Evolutionary conservation across 2,797 vertebrate species (phyloP), one percentile per base, ranked within the genome.

Genomic region (Natrix natrix): DNA sequence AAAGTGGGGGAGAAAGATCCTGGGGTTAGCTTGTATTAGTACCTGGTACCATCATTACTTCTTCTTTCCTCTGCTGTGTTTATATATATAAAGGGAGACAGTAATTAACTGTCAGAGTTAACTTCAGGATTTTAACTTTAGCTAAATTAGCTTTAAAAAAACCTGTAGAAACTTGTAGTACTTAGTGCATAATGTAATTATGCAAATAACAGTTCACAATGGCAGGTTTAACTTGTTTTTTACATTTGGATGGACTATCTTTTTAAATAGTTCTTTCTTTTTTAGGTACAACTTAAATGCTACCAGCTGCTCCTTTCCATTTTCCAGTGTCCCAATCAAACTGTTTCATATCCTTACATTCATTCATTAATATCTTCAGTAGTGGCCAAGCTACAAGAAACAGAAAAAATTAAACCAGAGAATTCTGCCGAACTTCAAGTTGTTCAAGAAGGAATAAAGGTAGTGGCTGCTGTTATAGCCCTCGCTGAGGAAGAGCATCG

Each of bases 231-330:
- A 88, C 22, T 48, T 59, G 14, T 69, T 93, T 59, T 61, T 78
- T 97, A 95, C 96, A 94, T 95, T 87, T 94, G 78, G 43, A 48
- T 48, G 10, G 20, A 83, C 20, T 83, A 56, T 37, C 95, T 94
- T 95, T 0, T 0, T 94, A 96, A 37, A 91, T 24, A 24, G 10
- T 24, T 12, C 8, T 83, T 95, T 92, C 90, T 88, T 90, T 90
- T 97, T 91, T 96, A 99, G 99, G 98, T 99, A 5, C 98, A 98
- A 94, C 97, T 94, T 94, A 98, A 98, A 60, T 98, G 98, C 96
- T 98, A 98, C 96, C 98, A 99, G 97, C 97, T 99, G 94, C 95
- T 99, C 14, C 97, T 98, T 20, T 98, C 98, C 11, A 97, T 99
- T 96, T 99, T 99, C 93, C 98, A 99, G 97, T 98, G 98, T 96